Conservation (phyloP, 2,113 vertebrate species). For the Myxocyprinus asiaticus region DNA sequence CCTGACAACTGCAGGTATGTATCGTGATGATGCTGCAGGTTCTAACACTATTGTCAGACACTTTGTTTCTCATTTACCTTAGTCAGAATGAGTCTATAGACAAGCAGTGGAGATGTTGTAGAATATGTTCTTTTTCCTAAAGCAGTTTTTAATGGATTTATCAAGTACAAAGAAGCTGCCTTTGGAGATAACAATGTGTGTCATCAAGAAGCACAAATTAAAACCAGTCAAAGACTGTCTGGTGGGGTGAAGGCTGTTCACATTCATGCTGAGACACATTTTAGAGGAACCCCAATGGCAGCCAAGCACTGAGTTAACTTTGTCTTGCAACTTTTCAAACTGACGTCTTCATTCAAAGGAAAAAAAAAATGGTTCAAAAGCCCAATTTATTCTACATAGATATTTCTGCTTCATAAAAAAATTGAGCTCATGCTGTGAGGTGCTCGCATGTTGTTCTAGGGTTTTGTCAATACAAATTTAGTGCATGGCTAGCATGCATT, state of each 20-base stretch:
- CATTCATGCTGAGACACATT: constrained; percentile 41
- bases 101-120: background rate
- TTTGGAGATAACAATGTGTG: constrained; percentile 12
- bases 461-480: constrained; percentile 21
- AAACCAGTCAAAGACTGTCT: constrained; percentile 51
- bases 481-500: background rate
- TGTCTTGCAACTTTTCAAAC: too few relatives aligned
- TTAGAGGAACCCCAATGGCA: too few relatives aligned
- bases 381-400: background rate
- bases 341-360: too few relatives aligned
- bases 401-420: background rate
- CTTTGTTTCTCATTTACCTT: background rate
- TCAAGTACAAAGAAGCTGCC: constrained; percentile 22
- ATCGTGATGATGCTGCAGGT: background rate
- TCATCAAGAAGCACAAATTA: constrained; percentile 40
- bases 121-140: background rate
- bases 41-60: background rate
- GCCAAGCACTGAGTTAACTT: too few relatives aligned
- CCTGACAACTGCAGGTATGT: background rate
- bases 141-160: constrained; percentile 8
- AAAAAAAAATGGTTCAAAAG: too few relatives aligned
- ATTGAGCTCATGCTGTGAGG: background rate
- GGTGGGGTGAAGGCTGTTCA: constrained; percentile 36
- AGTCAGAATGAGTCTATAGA: background rate
- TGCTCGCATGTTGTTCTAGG: background rate